Conservation (phyloP, 2,797 vertebrate genomes). For the Eupleurogrammus muticus region DNA sequence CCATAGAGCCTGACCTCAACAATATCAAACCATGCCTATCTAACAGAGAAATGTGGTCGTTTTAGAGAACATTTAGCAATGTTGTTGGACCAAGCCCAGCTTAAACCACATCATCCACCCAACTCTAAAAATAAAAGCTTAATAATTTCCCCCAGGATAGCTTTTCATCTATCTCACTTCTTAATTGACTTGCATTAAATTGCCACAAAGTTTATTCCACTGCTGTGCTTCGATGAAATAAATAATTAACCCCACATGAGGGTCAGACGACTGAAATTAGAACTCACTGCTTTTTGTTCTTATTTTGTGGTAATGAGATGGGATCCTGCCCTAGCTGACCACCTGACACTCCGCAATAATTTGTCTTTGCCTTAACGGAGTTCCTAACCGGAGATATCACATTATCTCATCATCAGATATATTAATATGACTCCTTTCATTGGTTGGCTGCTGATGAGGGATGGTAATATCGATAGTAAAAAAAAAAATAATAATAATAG, state of each 20-base stretch:
- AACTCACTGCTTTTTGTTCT: conserved; percentile 60
- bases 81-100: conserved; percentile 58
- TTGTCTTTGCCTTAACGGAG: conserved; percentile 64
- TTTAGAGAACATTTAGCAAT: conserved; percentile 74
- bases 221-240: conserved; percentile 76
- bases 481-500: too few species aligned
- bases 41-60: conserved; percentile 49
- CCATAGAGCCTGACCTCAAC: conserved; percentile 73
- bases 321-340: conserved; percentile 63
- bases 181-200: conserved; percentile 84
- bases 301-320: conserved; percentile 61
- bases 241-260: conserved; percentile 83
- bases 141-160: conserved; percentile 83
- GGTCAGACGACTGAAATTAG: conserved; percentile 80
- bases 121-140: conserved; percentile 81
- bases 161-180: conserved; percentile 77
- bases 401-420: conserved; percentile 66
- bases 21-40: conserved; percentile 65
- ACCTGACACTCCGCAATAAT: conserved; percentile 53
- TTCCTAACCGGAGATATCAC: conserved; percentile 57
- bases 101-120: conserved; percentile 62
- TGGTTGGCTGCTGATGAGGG: conserved; percentile 54
- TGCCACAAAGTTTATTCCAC: conserved; percentile 80
- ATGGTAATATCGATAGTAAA: conserved; percentile 62
- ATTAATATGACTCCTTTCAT: conserved; percentile 50